phyloP scores from a whole-genome alignment of 2,888 invertebrate genomes.

The Nomada fucata region DNA sequence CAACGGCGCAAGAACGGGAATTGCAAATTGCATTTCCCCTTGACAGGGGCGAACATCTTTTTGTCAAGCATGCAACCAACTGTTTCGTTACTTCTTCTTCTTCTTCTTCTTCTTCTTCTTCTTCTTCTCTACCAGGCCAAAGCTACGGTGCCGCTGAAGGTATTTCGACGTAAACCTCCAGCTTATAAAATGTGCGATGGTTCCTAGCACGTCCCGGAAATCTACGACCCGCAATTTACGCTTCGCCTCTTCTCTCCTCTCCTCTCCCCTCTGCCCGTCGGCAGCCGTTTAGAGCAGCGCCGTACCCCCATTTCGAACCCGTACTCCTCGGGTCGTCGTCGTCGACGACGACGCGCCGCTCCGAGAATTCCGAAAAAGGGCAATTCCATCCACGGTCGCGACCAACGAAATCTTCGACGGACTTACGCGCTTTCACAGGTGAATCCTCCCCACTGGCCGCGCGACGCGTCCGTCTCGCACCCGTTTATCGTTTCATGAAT shows the following conservation, averaged over 20 bases:
- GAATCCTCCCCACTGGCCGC: conserved; percentile 22
- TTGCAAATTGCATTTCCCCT: conserved; percentile 34
- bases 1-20: conserved; percentile 18
- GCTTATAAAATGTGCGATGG: neutral
- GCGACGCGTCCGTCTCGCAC: conserved; percentile 37
- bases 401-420: conserved; percentile 15
- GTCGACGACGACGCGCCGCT: too few relatives aligned
- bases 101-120: neutral
- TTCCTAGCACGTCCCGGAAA: neutral
- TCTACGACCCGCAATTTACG: neutral
- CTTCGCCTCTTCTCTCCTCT: neutral
- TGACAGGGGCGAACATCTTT: conserved; percentile 9
- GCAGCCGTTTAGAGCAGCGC: too few relatives aligned
- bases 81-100: neutral
- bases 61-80: neutral
- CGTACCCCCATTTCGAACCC: too few relatives aligned
- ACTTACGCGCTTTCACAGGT: conserved; percentile 46
- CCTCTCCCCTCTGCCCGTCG: neutral
- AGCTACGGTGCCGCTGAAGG: neutral
- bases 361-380: neutral
- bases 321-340: too few relatives aligned
- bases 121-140: neutral
- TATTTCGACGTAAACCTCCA: neutral
- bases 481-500: conserved; percentile 59
- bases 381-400: neutral